Base-by-base conservation (phyloP, 2,113 vertebrate species). In the Pipa parva region DNA sequence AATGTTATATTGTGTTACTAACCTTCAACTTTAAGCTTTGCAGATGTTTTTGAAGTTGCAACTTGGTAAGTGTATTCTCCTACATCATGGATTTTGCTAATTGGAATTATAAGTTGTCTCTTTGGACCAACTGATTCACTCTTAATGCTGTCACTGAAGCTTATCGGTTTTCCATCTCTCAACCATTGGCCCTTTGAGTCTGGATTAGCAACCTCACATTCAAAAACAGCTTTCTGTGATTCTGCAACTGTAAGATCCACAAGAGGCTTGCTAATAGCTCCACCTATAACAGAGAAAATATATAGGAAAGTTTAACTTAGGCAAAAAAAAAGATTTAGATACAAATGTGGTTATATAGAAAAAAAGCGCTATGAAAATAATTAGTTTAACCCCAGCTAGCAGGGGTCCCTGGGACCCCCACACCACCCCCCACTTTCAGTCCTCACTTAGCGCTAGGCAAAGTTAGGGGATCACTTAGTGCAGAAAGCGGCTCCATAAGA, bases 51-150 rank as follows among this genome's bases (percentile, higher is more conserved):
- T 27, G 97, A 99, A 77, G 84, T 94, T 75, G 93, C 94, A 76
- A 99, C 92, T 85, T 95, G 90, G 73, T 95, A 99, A 62, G 90
- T 96, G 21, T 98, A 99, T 79, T 99, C 96, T 37, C 91, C 95
- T 12, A 93, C 79, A 46, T 99, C 97, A 59, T 97, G 92, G 3
- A 95, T 74, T 76, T 92, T 93, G 1, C 92, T 88, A 1, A 84
- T 85, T 59, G 79, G 71, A 66, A 98, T 90, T 62, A 90, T 59
- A 50, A 99, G 92, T 13, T 90, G 90, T 57, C 97, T 88, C 71
- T 91, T 88, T 4, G 81, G 80, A 13, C 92, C 93, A 1, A 88
- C 82, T 25, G 88, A 82, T 74, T 95, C 90, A 39, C 89, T 85
- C 76, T 63, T 85, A 66, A 92, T 85, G 42, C 87, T 93, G 22